Evolutionary conservation across 2,888 invertebrate genomes (phyloP).

Genomic region (Lamproptera curius): DNA sequence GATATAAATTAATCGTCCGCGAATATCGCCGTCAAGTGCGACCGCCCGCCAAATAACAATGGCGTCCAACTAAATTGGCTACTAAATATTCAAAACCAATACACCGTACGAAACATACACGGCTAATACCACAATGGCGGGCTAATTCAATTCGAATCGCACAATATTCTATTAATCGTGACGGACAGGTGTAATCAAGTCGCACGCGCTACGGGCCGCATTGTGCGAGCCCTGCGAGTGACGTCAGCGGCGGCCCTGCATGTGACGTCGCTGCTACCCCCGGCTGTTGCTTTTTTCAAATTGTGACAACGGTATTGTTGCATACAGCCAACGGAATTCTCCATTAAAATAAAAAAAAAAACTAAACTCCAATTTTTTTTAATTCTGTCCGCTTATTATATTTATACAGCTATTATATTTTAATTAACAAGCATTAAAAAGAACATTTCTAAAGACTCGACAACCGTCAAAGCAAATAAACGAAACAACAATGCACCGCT

Average conservation of each 20-base stretch:
- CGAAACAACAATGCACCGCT: conserved; percentile 39
- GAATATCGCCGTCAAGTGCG: conserved; percentile 21
- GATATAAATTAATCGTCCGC: conserved; percentile 1
- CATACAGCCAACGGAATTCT: background rate
- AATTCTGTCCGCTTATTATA: too few species aligned
- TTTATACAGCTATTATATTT: too few species aligned
- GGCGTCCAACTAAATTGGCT: conserved; percentile 61
- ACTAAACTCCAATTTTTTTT: too few species aligned
- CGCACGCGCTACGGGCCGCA: conserved; percentile 36
- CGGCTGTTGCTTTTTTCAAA: conserved; percentile 21
- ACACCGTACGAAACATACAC: conserved; percentile 59
- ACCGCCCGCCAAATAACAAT: conserved; percentile 41
- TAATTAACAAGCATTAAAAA: too few species aligned
- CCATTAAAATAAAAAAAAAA: too few species aligned
- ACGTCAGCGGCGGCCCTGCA: conserved; percentile 31
- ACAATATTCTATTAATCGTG: conserved; percentile 76
- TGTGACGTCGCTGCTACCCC: conserved; percentile 27
- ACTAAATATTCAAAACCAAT: conserved; percentile 72
- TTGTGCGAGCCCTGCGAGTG: conserved; percentile 35
- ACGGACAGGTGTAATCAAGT: conserved; percentile 75
- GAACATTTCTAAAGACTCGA: too few species aligned
- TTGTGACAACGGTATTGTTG: conserved; percentile 17
- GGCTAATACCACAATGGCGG: conserved; percentile 64
- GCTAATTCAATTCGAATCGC: conserved; percentile 74
- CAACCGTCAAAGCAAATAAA: conserved; percentile 1